A percentile compares a stretch with the other conserved stretches of the same genome.
Conservation (phyloP, 2,888 invertebrate species). For the Trachelus tabidus region DNA sequence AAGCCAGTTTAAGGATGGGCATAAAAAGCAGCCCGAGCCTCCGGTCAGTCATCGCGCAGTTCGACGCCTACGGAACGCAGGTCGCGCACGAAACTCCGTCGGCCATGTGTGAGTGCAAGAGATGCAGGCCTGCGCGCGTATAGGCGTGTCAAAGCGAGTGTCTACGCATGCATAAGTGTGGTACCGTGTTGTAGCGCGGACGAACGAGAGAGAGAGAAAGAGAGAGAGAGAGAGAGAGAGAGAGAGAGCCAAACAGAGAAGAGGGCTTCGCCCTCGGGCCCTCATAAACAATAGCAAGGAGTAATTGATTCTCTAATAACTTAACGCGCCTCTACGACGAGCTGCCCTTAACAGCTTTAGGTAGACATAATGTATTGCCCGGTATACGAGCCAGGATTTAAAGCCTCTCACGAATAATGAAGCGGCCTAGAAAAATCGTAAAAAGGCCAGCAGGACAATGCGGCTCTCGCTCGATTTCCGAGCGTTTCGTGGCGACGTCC, state of each 20-base stretch:
- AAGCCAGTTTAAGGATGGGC: too few species aligned
- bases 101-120: too few species aligned
- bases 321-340: constrained; percentile 61
- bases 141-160: too few species aligned
- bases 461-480: neutral
- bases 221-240: constrained; percentile 22
- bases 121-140: too few species aligned
- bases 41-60: too few species aligned
- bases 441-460: too few species aligned
- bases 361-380: constrained; percentile 59
- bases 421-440: constrained; percentile 42
- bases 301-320: constrained; percentile 67
- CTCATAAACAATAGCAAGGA: constrained; percentile 65
- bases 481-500: constrained; percentile 16
- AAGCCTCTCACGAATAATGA: constrained; percentile 56
- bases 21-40: too few species aligned
- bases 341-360: constrained; percentile 32
- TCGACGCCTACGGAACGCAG: too few species aligned
- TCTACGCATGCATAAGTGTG: too few species aligned
- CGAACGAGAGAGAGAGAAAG: constrained; percentile 25
- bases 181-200: constrained; percentile 17
- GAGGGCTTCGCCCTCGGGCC: constrained; percentile 48
- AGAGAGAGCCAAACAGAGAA: constrained; percentile 30
- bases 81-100: too few species aligned
- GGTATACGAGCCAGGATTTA: constrained; percentile 52